These are phyloP conservation scores for Micrasema longulum DNA, from an alignment of 1,140 invertebrate species.

Conservation along the genomic window DNA sequence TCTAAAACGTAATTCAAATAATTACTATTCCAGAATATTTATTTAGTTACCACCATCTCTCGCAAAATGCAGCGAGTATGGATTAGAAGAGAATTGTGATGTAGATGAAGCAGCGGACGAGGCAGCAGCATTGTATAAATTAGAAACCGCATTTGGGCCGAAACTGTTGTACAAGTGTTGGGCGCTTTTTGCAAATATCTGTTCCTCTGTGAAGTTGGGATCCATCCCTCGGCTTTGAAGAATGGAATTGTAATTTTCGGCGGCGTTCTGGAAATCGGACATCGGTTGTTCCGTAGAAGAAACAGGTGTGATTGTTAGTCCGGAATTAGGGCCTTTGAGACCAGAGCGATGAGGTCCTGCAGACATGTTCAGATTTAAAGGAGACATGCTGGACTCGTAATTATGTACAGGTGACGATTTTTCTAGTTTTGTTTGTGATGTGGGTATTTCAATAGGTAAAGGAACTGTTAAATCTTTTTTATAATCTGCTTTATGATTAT, in stretches of 20 bases:
- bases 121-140: conserved; percentile 28
- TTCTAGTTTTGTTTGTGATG: conserved; percentile 43
- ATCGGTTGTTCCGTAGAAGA: conserved; percentile 20
- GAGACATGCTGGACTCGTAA: conserved; percentile 52
- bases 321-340: conserved; percentile 7
- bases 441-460: not conserved
- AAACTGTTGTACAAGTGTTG: conserved; percentile 48
- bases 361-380: conserved; percentile 48
- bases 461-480: not conserved
- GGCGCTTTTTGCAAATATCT: conserved; percentile 41
- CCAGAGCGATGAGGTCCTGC: conserved; percentile 27
- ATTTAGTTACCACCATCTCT: conserved; percentile 41
- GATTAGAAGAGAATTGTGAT: conserved; percentile 41
- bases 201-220: conserved; percentile 30
- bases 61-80: conserved; percentile 44
- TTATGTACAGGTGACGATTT: conserved; percentile 46
- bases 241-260: conserved; percentile 33
- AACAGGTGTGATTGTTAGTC: conserved; percentile 21
- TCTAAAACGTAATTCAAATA: too few relatives aligned
- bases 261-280: conserved; percentile 25
- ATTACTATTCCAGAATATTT: too few relatives aligned
- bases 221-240: conserved; percentile 31
- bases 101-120: conserved; percentile 15
- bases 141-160: conserved; percentile 33
- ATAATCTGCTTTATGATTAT: conserved; percentile 8